Base-by-base conservation (phyloP, 1,140 invertebrate genomes). In the Melanaphis sacchari region DNA sequence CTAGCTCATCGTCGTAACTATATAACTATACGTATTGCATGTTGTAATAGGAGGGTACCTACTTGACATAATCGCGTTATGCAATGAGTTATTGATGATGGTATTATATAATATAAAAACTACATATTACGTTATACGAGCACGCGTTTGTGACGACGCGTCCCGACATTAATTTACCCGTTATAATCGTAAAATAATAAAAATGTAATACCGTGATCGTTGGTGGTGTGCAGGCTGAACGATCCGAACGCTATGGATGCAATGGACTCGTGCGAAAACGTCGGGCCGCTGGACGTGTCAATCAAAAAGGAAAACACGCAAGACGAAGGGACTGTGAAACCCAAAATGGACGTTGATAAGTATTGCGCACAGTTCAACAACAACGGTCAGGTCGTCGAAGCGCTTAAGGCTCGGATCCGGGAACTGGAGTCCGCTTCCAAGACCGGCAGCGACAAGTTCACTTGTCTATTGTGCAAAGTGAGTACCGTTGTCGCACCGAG, bases 381-480 rank as follows among this genome's bases (percentile, higher is more conserved):
- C 52, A 84, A 84, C 40, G 96, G 96, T 93, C 97, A 97, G 36
- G 95, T 98, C 49, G 96, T 98, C 54, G 97, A 97, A 94, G 97
- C 97, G 3, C 95, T 98, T 1, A 97, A 97, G 94, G 96, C 95
- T 1, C 95, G 97, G 93, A 96, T 98, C 91, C 96, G 96, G 81
- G 97, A 98, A 94, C 96, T 97, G 93, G 97, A 98, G 94, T 94
- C 94, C 41, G 95, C 94, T 94, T 95, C 90, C 54, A 95, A 94
- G 94, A 95, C 95, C 41, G 95, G 94, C 94, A 96, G 95, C 95
- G 96, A 95, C 95, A 96, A 95, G 95, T 96, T 96, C 94, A 97
- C 98, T 26, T 99, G 98, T 96, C 96, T 98, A 26, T 98, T 98
- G 93, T 98, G 98, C 95, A 97, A 98, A 96, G 98, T 98, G 93